Base-by-base conservation (phyloP, 2,113 vertebrate genomes). In the Butorides virescens region DNA sequence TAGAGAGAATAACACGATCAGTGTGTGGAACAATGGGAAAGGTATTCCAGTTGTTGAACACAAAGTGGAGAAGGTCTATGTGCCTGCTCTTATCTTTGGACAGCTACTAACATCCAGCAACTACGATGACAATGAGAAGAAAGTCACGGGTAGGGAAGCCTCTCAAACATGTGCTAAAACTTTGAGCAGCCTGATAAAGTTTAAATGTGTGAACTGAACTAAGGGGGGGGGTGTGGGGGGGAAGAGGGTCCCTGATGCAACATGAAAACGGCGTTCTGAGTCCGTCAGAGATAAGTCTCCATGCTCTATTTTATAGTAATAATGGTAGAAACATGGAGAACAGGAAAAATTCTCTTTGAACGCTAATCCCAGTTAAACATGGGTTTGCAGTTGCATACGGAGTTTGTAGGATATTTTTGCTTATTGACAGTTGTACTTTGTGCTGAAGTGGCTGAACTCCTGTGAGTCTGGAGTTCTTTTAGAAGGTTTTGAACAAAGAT, bases 81-180 rank as follows among this genome's bases (percentile, higher is more conserved):
- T 99, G 75, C 99, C 99, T n/a, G 99, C 99, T n/a, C 99, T 99
- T 79, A 99, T 99, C 97, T 99, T 99, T 62, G 99, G 99, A 72
- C 99, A 99, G 92, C 98, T 99, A 49, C 98, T 99, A 79, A 99
- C 99, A 34, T 99, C 99, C 93, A 99, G 99, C 97, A 99, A 99
- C 98, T 99, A 99, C 2, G 98, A 99, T 13, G 99, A 99, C 59
- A 98, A 99, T 0, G 96, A 99, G 95, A 99, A 99, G 97, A 99
- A 99, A 98, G 99, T 99, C 97, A 99, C 99, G 61, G 99, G 99
- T 99, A 94, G 89, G 98, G 76, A 84, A 76, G n/a, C 68, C 62
- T n/a, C 26, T 74, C 11, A 74, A 25, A 52, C 22, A 8, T 1
- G 4, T 3, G 0, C 18, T 47, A 1, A 16, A 13, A 30, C 37